phyloP scores from a whole-genome alignment of 2,797 vertebrate species.

The Poeciliopsis infans region DNA sequence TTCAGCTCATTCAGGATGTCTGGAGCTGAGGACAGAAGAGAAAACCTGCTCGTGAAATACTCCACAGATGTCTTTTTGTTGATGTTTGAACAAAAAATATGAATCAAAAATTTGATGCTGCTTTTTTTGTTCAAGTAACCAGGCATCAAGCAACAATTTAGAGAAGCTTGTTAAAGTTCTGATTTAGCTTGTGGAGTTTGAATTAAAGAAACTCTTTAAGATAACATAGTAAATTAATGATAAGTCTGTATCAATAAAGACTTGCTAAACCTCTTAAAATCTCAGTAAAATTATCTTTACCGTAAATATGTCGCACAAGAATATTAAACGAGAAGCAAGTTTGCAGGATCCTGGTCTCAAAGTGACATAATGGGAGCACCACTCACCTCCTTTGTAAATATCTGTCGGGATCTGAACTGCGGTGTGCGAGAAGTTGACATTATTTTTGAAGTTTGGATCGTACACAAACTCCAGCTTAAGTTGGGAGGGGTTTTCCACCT shows the following conservation, averaged over 20 bases:
- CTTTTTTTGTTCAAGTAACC: neutral
- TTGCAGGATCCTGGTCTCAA: neutral
- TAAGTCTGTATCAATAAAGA: neutral
- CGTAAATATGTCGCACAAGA: neutral
- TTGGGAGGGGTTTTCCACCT: conserved; percentile 87
- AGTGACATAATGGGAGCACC: neutral
- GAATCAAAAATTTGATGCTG: neutral
- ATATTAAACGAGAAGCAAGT: neutral
- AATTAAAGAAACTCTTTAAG: no score
- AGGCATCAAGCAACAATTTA: neutral
- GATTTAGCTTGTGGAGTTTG: neutral
- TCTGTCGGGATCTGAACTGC: conserved; percentile 99
- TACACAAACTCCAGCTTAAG: conserved; percentile 95
- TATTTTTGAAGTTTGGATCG: conserved; percentile 95
- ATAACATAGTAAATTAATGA: neutral
- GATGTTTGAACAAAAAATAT: no score
- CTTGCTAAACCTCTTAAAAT: neutral
- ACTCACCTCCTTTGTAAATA: conserved; percentile 99
- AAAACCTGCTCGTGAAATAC: neutral
- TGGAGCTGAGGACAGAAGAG: conserved; percentile 79
- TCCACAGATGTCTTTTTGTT: neutral
- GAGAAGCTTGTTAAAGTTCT: neutral
- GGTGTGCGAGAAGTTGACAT: conserved; percentile 97
- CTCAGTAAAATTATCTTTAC: neutral
- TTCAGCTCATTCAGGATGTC: conserved; percentile 95